These are phyloP conservation scores for Melinaea menophilus DNA, from an alignment of 2,888 invertebrate genomes.

Conservation along the genomic window DNA sequence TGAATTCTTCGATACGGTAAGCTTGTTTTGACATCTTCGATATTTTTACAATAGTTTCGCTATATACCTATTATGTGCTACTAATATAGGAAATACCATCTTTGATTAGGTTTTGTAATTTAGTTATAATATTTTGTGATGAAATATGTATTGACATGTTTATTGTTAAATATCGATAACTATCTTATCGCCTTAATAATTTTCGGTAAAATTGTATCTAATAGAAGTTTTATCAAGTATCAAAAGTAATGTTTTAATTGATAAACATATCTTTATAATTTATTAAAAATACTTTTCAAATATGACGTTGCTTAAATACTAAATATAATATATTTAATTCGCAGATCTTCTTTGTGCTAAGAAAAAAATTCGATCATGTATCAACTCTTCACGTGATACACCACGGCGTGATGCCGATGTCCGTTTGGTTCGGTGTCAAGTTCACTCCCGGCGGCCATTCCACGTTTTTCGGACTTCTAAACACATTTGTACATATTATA, in stretches of 20 bases:
- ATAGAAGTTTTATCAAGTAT: too few relatives aligned
- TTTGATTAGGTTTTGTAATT: too few relatives aligned
- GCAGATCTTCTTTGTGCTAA: slow-evolving; percentile 94
- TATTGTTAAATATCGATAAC: too few relatives aligned
- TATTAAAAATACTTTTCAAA: neutral
- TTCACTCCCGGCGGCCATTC: slow-evolving; percentile 98
- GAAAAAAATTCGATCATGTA: slow-evolving; percentile 96
- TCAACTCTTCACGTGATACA: slow-evolving; percentile 96
- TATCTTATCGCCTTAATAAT: too few relatives aligned
- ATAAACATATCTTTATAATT: too few relatives aligned
- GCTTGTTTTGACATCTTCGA: slow-evolving; percentile 45
- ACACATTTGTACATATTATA: slow-evolving; percentile 97
- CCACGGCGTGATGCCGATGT: slow-evolving; percentile 98
- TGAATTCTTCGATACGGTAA: slow-evolving; percentile 97
- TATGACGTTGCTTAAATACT: neutral
- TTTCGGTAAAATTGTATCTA: too few relatives aligned
- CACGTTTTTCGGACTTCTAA: slow-evolving; percentile 95
- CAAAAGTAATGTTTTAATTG: too few relatives aligned
- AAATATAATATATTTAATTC: slow-evolving; percentile 2
- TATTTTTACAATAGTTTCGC: too few relatives aligned
- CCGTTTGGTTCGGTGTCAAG: slow-evolving; percentile 98
- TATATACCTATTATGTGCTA: too few relatives aligned
- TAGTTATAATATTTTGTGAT: too few relatives aligned
- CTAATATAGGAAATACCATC: too few relatives aligned
- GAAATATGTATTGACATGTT: too few relatives aligned